Base-by-base conservation (phyloP, 92 coral and sea anemone species). In the Siderastrea radians region DNA sequence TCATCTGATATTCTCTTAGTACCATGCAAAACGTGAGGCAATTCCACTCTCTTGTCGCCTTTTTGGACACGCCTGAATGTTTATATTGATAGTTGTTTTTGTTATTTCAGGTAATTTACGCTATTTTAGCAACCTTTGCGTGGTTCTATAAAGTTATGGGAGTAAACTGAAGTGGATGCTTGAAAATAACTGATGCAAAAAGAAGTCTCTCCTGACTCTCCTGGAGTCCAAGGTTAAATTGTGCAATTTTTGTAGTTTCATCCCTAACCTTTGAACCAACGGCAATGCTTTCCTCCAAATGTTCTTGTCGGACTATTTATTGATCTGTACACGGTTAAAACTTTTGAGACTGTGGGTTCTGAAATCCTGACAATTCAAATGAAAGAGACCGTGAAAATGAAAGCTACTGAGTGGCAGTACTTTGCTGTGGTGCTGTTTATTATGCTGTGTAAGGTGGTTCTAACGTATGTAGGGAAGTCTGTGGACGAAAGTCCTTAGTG, bases 21-120 rank as follows among this genome's bases (percentile, higher is more conserved):
- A 68, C 16, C 50, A 2, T 64, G 84, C 61, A 64, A 79, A 26
- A 66, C 73, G 74, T 63, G 81, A 65, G 74, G 49, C 26, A 63
- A 49, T 19, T 13, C 49, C 19, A 13, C 49, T 65, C 49, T 65
- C 3, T 66, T 79, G n/a, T 65, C 81, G 50, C 73, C 13, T 48
- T 59, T n/a, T 62, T 1, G 38, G 47, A 62, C 44, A 48, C 13
- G 16, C 52, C 72, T 68, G 74, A 14, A 8, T 5, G 49, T 12
- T 58, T 46, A 47, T 58, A 11, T 55, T 15, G 46, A 4, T 58
- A 76, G 13, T 15, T 50, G 58, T 49, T 49, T 46, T 78, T 78
- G 71, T n/a, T 78, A 7, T 78, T 78, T 49, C 47, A 49, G 57
- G 1, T 49, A 61, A 62, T 78, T 8, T 63, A n/a, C 19, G 10